phyloP scores from a whole-genome alignment of 2,797 vertebrate genomes.

The Heliangelus exortis region DNA sequence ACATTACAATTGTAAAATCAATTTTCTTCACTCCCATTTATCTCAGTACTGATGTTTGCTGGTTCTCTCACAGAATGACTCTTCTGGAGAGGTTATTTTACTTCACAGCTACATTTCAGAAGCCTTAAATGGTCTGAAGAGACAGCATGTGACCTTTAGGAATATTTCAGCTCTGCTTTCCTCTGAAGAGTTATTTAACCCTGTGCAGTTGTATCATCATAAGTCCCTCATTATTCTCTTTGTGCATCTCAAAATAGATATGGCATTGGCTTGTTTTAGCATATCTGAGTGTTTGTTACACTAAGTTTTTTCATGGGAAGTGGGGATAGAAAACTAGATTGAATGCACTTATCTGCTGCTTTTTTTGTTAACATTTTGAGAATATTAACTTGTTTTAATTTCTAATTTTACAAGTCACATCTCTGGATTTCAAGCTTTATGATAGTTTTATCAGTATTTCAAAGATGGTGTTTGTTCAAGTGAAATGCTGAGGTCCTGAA shows the following conservation, averaged over 20 bases:
- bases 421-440: background rate
- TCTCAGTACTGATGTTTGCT: conserved; percentile 76
- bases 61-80: conserved; percentile 77
- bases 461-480: background rate
- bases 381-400: background rate
- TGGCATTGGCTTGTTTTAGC: background rate
- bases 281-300: background rate
- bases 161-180: conserved; percentile 74
- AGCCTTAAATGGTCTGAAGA: conserved; percentile 77
- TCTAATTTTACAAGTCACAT: background rate
- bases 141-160: conserved; percentile 78
- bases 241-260: background rate
- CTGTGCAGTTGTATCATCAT: background rate
- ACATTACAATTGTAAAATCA: conserved; percentile 80
- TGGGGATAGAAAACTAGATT: background rate
- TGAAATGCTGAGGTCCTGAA: background rate
- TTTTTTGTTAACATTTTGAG: background rate
- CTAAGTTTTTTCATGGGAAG: background rate
- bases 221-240: background rate
- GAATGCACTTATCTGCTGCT: background rate
- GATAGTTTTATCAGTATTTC: background rate
- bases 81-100: conserved; percentile 79
- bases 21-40: conserved; percentile 80
- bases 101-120: conserved; percentile 79
- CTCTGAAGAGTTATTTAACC: conserved; percentile 68